Evolutionary conservation across 2,113 vertebrate genomes (phyloP), one percentile per base, ranked within the genome.

Genomic region (Ondatra zibethicus): DNA sequence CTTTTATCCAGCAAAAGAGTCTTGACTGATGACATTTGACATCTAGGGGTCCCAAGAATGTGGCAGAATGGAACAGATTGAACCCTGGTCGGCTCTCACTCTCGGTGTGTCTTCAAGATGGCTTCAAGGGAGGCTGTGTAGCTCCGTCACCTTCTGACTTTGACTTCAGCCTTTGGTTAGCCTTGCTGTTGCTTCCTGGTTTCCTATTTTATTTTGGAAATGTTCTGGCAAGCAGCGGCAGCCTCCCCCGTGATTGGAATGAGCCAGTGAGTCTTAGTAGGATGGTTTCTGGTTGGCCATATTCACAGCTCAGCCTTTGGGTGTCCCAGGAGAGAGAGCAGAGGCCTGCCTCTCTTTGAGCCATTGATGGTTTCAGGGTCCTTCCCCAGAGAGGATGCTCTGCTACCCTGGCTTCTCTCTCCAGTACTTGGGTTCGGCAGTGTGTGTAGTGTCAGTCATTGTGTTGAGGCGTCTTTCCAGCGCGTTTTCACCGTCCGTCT

Each of bases 51-150:
- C 93, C 85, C 97, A 96, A 88, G 96, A 98, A 97, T 91, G 75
- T 98, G 98, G 97, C 92, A 87, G 95, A 97, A 73, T 96, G 96
- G 98, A 98, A 97, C 98, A 92, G 88, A 92, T 88, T 89, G 94
- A 97, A 89, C 96, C 97, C 94, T 7, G 3, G 96, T 89, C 96
- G 93, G 87, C 95, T 89, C 76, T 77, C 89, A 92, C 70, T 96
- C 95, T 58, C 27, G 25, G n/a, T 61, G 85, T 70, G 80, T 95
- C 89, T 77, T 89, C 81, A 70, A 92, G 47, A 92, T 65, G 55
- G 47, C 89, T 96, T 91, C 77, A 93, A 93, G 92, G 94, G 36
- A 77, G 14, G 94, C 92, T 3, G 81, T 91, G 65, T 52, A 27
- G 23, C 29, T n/a, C 19, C 31, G 16, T 52, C 61, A 16, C 50